These are phyloP conservation scores for Vanessa tameamea DNA, from an alignment of 1,140 invertebrate genomes.

Conservation along the genomic window DNA sequence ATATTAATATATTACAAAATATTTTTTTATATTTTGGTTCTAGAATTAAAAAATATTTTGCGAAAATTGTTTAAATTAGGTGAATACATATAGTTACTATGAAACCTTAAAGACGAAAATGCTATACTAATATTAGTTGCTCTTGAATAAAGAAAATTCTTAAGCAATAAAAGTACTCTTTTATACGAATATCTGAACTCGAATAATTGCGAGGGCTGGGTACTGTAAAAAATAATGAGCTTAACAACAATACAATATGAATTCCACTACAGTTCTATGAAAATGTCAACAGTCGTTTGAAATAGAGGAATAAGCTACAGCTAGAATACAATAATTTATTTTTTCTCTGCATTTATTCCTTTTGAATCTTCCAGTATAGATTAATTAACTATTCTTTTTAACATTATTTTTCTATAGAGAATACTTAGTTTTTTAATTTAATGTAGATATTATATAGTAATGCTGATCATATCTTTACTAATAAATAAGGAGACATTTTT, in stretches of 20 bases:
- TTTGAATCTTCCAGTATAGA: background rate
- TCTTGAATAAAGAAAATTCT: background rate
- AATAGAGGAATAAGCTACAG: slow-evolving; percentile 12
- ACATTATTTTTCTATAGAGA: background rate
- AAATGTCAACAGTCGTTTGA: slow-evolving; percentile 13
- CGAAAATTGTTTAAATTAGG: too few species aligned
- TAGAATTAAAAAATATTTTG: too few species aligned
- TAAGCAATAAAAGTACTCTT: background rate
- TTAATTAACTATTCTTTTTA: slow-evolving; percentile 4
- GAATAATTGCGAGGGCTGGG: slow-evolving; percentile 12
- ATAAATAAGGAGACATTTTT: too few species aligned
- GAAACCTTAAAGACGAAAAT: background rate
- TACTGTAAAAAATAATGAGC: slow-evolving; percentile 20
- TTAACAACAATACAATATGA: slow-evolving; percentile 19
- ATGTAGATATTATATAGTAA: too few species aligned
- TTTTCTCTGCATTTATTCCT: background rate
- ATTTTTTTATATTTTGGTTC: too few species aligned
- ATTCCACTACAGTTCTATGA: slow-evolving; percentile 16
- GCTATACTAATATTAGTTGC: background rate
- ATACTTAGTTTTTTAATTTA: too few species aligned
- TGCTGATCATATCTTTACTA: too few species aligned
- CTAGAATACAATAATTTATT: slow-evolving; percentile 9
- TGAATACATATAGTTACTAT: too few species aligned
- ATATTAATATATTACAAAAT: too few species aligned
- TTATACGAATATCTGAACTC: slow-evolving; percentile 10